phyloP scores from a whole-genome alignment of 2,888 invertebrate species.

The Ommatoiulus sabulosus region DNA sequence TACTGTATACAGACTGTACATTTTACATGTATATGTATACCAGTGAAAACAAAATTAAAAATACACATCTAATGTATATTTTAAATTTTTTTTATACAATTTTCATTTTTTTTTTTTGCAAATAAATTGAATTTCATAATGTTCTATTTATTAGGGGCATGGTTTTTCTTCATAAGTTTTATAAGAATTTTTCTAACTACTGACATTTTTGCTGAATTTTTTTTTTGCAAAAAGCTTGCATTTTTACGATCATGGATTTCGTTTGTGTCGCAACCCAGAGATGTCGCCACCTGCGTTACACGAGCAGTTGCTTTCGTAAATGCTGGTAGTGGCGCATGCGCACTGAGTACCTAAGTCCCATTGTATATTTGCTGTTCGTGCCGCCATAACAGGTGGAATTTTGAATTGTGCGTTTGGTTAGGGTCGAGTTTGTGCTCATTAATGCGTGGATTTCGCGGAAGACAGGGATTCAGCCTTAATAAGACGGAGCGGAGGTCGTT shows the following conservation, averaged over 20 bases:
- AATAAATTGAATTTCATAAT: no score
- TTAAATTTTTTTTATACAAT: no score
- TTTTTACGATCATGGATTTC: background rate
- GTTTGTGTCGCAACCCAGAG: background rate
- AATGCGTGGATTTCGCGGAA: background rate
- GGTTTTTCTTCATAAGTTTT: no score
- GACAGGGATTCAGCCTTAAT: background rate
- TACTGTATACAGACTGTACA: no score
- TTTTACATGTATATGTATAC: no score
- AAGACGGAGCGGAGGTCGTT: slow-evolving; percentile 3
- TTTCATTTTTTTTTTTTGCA: no score
- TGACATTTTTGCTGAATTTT: no score
- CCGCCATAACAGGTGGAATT: slow-evolving; percentile 34
- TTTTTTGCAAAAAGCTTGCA: background rate
- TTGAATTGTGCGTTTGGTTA: slow-evolving; percentile 19
- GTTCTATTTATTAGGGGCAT: no score
- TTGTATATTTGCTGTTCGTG: slow-evolving; percentile 17
- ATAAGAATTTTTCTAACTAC: no score
- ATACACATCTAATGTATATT: no score
- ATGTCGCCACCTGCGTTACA: background rate
- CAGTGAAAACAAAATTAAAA: no score
- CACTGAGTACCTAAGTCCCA: background rate
- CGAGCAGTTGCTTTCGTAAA: background rate
- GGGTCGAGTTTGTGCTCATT: slow-evolving; percentile 2
- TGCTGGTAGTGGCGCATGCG: background rate